Conservation (phyloP, 2,888 invertebrate species). For the Brenthis daphne region DNA sequence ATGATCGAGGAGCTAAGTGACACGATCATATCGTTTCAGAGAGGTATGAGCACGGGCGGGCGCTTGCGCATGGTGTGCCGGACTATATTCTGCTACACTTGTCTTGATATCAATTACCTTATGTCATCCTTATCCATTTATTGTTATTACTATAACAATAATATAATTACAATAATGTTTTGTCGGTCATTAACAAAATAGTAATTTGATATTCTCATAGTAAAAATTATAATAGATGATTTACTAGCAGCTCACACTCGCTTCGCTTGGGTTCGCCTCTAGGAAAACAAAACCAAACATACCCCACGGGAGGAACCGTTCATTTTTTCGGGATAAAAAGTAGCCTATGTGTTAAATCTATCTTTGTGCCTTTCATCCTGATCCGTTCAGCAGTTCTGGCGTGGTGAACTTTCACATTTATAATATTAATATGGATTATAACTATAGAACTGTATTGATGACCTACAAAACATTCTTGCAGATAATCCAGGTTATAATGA, state of each 20-base stretch:
- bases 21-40: constrained; percentile 99
- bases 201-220: too few species aligned
- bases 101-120: constrained; percentile 29
- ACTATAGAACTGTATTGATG: not conserved
- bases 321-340: too few species aligned
- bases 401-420: too few species aligned
- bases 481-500: not conserved
- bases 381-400: too few species aligned
- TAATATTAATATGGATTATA: too few species aligned
- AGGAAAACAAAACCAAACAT: too few species aligned
- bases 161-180: constrained; percentile 3
- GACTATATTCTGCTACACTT: constrained; percentile 50
- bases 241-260: too few species aligned
- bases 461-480: constrained; percentile 2
- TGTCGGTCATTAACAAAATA: constrained; percentile 2
- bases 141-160: not conserved
- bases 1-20: constrained; percentile 99
- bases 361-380: too few species aligned
- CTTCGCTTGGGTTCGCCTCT: too few species aligned
- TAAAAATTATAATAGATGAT: too few species aligned
- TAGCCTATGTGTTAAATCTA: too few species aligned
- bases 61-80: constrained; percentile 73
- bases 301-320: too few species aligned
- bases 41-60: constrained; percentile 89
- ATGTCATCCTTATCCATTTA: not conserved